Evolutionary conservation across 2,888 invertebrate species (phyloP).

Genomic region (Strigamia transsilvanica): DNA sequence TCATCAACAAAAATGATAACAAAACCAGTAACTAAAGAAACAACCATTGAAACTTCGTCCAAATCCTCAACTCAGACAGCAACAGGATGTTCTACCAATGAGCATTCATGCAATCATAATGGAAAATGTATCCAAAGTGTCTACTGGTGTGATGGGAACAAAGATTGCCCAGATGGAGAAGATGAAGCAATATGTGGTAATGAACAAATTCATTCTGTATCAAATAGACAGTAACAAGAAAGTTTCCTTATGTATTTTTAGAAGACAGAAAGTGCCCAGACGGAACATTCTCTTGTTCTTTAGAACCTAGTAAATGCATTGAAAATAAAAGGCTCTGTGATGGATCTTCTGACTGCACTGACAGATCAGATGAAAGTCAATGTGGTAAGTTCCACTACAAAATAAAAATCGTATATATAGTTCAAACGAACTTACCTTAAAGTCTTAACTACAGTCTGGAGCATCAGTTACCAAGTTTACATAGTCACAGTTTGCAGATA

Average conservation of each 20-base stretch:
- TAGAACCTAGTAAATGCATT: background rate
- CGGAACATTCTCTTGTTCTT: background rate
- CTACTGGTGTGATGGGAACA: background rate
- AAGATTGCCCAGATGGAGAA: constrained; percentile 13
- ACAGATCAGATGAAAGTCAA: constrained; percentile 10
- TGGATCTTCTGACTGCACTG: background rate
- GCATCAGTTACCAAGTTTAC: too few relatives aligned
- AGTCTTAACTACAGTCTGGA: too few relatives aligned
- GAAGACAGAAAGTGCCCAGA: background rate
- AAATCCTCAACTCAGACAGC: background rate
- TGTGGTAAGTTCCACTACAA: background rate
- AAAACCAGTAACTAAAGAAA: background rate
- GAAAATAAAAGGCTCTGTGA: background rate
- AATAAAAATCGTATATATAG: too few relatives aligned
- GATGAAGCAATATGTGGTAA: constrained; percentile 26
- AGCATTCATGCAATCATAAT: background rate
- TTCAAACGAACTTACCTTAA: too few relatives aligned
- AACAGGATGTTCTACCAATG: background rate
- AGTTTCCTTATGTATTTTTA: background rate
- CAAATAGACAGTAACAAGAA: background rate
- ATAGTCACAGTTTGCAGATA: too few relatives aligned
- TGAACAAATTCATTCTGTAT: background rate
- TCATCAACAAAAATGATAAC: background rate
- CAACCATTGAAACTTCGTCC: background rate
- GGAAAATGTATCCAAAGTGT: background rate